Evolutionary conservation across 2,113 vertebrate species (phyloP), one percentile per base, ranked within the genome.

Genomic region (Ia io): DNA sequence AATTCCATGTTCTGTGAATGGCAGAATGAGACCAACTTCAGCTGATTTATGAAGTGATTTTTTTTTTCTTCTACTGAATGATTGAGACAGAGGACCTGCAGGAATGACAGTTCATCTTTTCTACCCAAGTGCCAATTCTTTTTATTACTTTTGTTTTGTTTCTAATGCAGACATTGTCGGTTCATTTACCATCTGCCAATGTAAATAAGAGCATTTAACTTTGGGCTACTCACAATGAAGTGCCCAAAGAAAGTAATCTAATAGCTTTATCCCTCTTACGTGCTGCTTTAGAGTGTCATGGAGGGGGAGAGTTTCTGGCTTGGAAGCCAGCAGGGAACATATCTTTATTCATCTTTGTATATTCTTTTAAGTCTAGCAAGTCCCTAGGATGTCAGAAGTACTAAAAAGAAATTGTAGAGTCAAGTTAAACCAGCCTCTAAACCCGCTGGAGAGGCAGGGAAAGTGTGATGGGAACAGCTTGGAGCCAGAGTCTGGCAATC

Each of bases 101-200:
- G 85, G 44, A 65, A 73, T 44, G 44, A 63, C 16, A 78, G 96
- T 87, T 95, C 92, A 86, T 97, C 91, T 96, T 96, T 95, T 95
- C 94, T 94, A 44, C 73, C 93, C 92, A 93, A 95, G 93, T 94
- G 71, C 79, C 97, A 94, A 91, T 96, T 95, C 92, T 63, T 96
- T 97, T 96, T 96, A 97, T 95, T 84, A 93, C 93, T 97, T 97
- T 73, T 95, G 97, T 95, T 96, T 95, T 88, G 89, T 96, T 93
- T 84, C 84, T 85, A 47, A 53, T 86, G 61, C 59, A 61, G 76
- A 78, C 87, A 93, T 42, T 71, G 85, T 90, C 95, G 88, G 71
- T 90, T 97, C 84, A 65, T 95, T 97, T 84, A 92, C 95, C 95
- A 95, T 96, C 90, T 79, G 84, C 84, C 95, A 93, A 91, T 93